phyloP scores from a whole-genome alignment of 1,140 invertebrate species.

The Gerris buenoi region DNA sequence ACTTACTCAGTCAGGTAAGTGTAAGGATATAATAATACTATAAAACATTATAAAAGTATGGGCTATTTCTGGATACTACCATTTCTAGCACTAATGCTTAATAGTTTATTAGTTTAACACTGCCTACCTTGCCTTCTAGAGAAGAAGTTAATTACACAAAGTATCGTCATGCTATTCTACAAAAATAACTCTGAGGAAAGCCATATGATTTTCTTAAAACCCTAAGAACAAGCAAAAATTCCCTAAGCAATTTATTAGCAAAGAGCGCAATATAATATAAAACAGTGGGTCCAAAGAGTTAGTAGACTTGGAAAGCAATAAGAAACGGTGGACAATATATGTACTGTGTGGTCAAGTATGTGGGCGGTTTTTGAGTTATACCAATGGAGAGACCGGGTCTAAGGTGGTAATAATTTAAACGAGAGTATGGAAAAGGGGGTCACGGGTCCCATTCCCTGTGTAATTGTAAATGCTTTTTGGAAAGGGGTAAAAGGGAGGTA shows the following conservation, averaged over 20 bases:
- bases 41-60: no score
- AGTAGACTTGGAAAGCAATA: not conserved
- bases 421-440: not conserved
- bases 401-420: not conserved
- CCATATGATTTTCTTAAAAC: no score
- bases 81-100: no score
- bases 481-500: not conserved
- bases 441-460: not conserved
- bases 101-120: no score
- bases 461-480: not conserved
- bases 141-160: no score
- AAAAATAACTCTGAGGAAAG: no score
- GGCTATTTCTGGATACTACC: no score
- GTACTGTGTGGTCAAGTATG: not conserved
- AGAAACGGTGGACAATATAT: not conserved
- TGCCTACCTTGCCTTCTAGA: no score
- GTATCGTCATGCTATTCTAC: no score
- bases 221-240: no score
- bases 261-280: not conserved
- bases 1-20: no score
- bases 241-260: not conserved
- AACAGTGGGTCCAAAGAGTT: not conserved
- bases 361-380: not conserved
- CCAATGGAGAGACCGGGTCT: not conserved
- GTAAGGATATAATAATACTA: no score